Conservation (phyloP, 2,888 invertebrate genomes). For the Phragmatobia fuliginosa region DNA sequence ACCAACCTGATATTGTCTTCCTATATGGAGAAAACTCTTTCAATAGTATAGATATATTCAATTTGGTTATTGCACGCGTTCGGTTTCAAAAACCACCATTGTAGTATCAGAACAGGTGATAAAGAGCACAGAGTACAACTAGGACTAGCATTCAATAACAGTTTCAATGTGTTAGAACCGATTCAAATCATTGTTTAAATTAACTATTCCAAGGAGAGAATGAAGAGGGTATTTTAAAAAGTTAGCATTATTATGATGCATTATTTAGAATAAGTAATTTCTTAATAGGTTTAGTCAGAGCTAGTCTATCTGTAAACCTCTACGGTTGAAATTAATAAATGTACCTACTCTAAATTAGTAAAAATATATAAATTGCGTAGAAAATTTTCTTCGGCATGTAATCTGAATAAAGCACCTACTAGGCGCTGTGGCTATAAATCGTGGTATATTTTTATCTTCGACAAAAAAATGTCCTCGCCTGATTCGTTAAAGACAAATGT, state of each 20-base stretch:
- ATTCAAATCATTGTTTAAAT: too few species aligned
- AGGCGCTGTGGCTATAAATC: conserved; percentile 55
- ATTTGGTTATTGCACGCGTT: neutral
- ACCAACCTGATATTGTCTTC: too few species aligned
- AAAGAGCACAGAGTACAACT: neutral
- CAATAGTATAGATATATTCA: too few species aligned
- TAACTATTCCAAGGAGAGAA: too few species aligned
- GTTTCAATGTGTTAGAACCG: too few species aligned
- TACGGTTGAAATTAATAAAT: neutral
- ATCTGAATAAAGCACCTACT: conserved; percentile 26
- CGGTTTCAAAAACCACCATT: neutral
- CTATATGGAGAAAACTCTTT: too few species aligned
- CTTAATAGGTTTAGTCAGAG: neutral
- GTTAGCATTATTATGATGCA: too few species aligned
- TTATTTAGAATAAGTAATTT: too few species aligned
- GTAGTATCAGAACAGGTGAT: neutral
- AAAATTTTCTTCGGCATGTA: neutral
- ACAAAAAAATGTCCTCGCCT: conserved; percentile 72
- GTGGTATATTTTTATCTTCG: conserved; percentile 56
- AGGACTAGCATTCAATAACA: neutral
- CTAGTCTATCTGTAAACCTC: neutral
- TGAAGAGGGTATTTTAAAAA: too few species aligned
- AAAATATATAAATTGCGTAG: neutral
- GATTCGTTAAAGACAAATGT: conserved; percentile 80
- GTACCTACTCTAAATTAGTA: neutral